Percentiles rank a stretch among this genome's conserved stretches.
phyloP scores from a whole-genome alignment of 2,797 vertebrate genomes.

The Leptatherina wallacei region DNA sequence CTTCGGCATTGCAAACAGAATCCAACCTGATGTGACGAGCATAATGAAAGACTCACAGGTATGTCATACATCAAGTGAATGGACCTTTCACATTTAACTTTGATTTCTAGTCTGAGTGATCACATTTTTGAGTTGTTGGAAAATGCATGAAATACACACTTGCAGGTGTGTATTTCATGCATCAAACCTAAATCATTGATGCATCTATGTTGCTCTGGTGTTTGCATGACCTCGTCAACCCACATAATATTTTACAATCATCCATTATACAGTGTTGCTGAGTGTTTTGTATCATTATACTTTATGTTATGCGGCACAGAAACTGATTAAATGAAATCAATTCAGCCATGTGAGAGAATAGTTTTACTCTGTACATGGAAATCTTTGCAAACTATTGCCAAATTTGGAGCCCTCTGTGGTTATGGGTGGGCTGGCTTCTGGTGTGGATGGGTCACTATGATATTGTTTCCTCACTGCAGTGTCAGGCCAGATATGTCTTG shows the following conservation, averaged over 20 bases:
- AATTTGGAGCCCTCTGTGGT: neutral
- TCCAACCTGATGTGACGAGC: constrained; percentile 97
- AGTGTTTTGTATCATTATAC: neutral
- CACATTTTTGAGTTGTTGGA: neutral
- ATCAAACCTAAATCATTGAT: neutral
- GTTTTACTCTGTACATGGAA: neutral
- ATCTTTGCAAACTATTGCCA: neutral
- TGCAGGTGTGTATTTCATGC: neutral
- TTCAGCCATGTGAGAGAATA: neutral
- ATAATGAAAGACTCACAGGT: constrained; percentile 98
- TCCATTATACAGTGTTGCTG: neutral
- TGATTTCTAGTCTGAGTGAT: neutral
- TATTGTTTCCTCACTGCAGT: no score
- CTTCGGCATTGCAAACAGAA: constrained; percentile 96
- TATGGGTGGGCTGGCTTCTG: no score
- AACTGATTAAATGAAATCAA: neutral
- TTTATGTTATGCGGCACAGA: neutral
- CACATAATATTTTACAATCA: neutral
- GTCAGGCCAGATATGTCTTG: no score
- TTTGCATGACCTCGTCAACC: neutral
- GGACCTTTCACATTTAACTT: neutral
- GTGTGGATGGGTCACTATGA: no score
- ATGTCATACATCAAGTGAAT: constrained; percentile 6
- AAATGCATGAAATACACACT: neutral
- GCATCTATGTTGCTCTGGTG: neutral